Conservation (phyloP, 1,140 invertebrate genomes). For the Drosophila athabasca region DNA sequence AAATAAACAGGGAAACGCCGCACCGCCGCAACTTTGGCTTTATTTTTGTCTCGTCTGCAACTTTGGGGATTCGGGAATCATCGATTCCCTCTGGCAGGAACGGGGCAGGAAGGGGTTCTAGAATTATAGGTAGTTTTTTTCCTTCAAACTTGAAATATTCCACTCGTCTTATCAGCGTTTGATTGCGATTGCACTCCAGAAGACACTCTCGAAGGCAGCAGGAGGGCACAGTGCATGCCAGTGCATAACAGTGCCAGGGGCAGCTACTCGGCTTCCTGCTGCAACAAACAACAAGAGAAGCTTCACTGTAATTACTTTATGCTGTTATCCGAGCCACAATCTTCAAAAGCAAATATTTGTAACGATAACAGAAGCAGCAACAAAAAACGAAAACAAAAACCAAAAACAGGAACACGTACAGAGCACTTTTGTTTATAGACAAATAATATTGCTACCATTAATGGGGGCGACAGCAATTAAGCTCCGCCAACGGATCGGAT, state of each 20-base stretch:
- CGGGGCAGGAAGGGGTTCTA: too few species aligned
- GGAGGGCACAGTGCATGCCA: background rate
- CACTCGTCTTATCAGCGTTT: conserved; percentile 37
- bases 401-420: background rate
- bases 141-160: conserved; percentile 38
- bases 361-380: conserved; percentile 32
- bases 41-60: conserved; percentile 46
- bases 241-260: background rate
- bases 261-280: too few species aligned
- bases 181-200: conserved; percentile 31
- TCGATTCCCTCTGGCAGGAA: too few species aligned
- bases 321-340: conserved; percentile 45
- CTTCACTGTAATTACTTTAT: conserved; percentile 44
- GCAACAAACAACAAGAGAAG: conserved; percentile 27
- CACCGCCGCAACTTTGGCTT: conserved; percentile 47
- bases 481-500: background rate
- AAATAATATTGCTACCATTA: too few species aligned
- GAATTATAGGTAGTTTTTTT: conserved; percentile 32
- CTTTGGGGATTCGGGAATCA: too few species aligned
- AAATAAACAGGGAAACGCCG: conserved; percentile 73
- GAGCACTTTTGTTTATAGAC: too few species aligned
- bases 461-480: too few species aligned
- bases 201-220: conserved; percentile 27
- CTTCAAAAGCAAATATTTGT: conserved; percentile 57
- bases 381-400: background rate